Conservation (phyloP, 2,888 invertebrate species). For the Palloptera scutellata region DNA sequence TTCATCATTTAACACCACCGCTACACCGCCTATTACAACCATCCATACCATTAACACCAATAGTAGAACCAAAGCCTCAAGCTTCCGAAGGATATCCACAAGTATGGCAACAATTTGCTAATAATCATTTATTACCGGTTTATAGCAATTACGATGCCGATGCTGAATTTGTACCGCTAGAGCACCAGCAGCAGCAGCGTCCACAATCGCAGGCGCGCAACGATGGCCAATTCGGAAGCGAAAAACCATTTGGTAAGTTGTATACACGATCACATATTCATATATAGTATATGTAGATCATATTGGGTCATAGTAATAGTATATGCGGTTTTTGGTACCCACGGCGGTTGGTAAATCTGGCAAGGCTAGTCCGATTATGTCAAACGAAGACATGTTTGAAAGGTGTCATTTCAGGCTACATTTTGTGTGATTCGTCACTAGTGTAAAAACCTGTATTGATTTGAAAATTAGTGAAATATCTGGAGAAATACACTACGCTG, state of each 20-base stretch:
- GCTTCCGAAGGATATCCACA: constrained; percentile 48
- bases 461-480: too few relatives aligned
- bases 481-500: too few relatives aligned
- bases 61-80: constrained; percentile 41
- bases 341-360: too few relatives aligned
- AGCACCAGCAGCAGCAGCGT: constrained; percentile 47
- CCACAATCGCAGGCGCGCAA: constrained; percentile 19
- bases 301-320: too few relatives aligned
- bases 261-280: too few relatives aligned
- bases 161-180: constrained; percentile 55
- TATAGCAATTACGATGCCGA: constrained; percentile 50
- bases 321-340: too few relatives aligned
- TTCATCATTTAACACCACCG: constrained; percentile 54
- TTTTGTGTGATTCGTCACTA: too few relatives aligned
- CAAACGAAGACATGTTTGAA: too few relatives aligned
- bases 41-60: constrained; percentile 49
- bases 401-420: too few relatives aligned
- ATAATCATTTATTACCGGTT: constrained; percentile 48
- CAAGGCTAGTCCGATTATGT: too few relatives aligned
- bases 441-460: too few relatives aligned
- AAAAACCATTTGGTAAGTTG: constrained; percentile 56
- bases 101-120: constrained; percentile 49
- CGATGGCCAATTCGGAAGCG: constrained; percentile 31
- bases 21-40: constrained; percentile 51
- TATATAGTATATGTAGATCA: too few relatives aligned